A percentile compares a stretch with the other conserved stretches of the same genome.
Evolutionary conservation across 2,113 vertebrate species (phyloP).

Genomic region (Ivindomyrus marchei): DNA sequence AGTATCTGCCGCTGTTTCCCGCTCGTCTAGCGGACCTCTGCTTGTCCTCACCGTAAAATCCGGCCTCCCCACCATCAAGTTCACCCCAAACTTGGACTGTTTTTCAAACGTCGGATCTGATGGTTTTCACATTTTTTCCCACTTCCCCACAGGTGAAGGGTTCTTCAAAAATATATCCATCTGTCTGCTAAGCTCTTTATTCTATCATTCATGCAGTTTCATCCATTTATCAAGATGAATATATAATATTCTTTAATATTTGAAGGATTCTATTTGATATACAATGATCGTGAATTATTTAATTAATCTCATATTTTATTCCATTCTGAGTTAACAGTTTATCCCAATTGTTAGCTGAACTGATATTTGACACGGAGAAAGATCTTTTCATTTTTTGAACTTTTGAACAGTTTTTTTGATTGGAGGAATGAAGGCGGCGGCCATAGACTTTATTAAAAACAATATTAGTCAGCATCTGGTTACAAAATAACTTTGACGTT

Average conservation of each 20-base stretch:
- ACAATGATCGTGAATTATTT: conserved; percentile 56
- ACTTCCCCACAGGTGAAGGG: conserved; percentile 23
- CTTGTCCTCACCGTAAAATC: conserved; percentile 28
- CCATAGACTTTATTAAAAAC: neutral
- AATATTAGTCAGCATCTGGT: neutral
- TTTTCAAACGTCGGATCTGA: conserved; percentile 47
- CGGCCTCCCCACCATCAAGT: conserved; percentile 36
- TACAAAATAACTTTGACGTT: neutral
- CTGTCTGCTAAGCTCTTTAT: conserved; percentile 14
- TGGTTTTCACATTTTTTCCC: conserved; percentile 22
- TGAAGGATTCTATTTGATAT: conserved; percentile 64
- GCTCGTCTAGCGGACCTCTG: conserved; percentile 24
- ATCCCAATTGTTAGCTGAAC: conserved; percentile 32
- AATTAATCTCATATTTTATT: conserved; percentile 44
- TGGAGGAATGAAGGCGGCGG: neutral
- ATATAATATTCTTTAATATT: conserved; percentile 30
- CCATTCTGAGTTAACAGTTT: conserved; percentile 40
- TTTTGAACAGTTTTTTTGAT: neutral
- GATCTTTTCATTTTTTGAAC: neutral
- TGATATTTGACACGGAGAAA: conserved; percentile 34
- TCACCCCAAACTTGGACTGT: conserved; percentile 39
- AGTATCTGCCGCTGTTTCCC: conserved; percentile 44
- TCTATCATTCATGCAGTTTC: conserved; percentile 42
- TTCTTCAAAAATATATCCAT: neutral
- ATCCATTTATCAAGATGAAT: conserved; percentile 28